phyloP scores from a whole-genome alignment of 2,113 vertebrate species.

The Mormyrus lacerda region DNA sequence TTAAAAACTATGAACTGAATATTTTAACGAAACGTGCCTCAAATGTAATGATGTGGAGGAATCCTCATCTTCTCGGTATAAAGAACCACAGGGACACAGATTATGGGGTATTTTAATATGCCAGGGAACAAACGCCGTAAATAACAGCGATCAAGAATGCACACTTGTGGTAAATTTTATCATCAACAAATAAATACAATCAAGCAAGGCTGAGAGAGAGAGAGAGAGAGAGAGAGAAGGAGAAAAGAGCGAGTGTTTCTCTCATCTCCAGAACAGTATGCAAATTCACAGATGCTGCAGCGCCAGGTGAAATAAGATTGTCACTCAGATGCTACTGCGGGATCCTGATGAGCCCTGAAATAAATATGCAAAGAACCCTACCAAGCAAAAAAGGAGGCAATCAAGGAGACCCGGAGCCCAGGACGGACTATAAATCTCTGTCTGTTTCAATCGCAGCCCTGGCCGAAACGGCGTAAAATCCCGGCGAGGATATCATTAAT shows the following conservation, averaged over 20 bases:
- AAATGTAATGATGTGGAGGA: slow-evolving; percentile 3
- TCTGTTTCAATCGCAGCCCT: slow-evolving; percentile 93
- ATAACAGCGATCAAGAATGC: neutral
- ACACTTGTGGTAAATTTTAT: slow-evolving; percentile 3
- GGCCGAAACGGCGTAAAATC: slow-evolving; percentile 96
- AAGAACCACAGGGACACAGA: neutral
- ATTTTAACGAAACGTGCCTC: neutral
- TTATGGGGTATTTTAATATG: slow-evolving; percentile 12
- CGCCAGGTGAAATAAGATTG: slow-evolving; percentile 90
- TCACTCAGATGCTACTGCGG: slow-evolving; percentile 82
- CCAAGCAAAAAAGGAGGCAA: slow-evolving; percentile 77
- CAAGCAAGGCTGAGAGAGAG: slow-evolving; percentile 1
- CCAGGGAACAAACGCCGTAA: neutral
- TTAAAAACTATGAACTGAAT: slow-evolving; percentile 4
- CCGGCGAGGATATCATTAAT: slow-evolving; percentile 96
- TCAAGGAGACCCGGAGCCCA: slow-evolving; percentile 79
- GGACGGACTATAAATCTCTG: slow-evolving; percentile 98
- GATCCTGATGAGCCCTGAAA: slow-evolving; percentile 86
- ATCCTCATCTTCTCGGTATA: neutral
- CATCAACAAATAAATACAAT: slow-evolving; percentile 16
- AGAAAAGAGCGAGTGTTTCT: slow-evolving; percentile 42
- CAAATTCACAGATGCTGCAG: slow-evolving; percentile 74
- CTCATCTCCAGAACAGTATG: slow-evolving; percentile 73
- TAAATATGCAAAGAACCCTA: slow-evolving; percentile 94
- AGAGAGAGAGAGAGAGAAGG: neutral